Evolutionary conservation across 2,113 vertebrate species (phyloP).

Genomic region (Notiomystis cincta): DNA sequence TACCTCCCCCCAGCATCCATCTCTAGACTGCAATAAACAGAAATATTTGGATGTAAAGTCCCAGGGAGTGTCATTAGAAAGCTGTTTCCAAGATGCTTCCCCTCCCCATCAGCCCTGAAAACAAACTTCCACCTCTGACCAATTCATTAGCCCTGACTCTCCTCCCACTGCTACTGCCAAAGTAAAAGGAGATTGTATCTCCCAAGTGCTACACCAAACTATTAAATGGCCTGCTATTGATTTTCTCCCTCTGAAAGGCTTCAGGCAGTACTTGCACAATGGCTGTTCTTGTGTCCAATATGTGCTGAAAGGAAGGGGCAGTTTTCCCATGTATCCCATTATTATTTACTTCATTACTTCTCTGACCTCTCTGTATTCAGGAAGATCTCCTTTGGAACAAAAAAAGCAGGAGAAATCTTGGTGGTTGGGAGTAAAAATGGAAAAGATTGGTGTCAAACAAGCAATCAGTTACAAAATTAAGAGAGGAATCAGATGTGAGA

Average conservation of each 20-base stretch:
- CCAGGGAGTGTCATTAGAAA: background rate
- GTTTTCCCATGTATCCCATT: background rate
- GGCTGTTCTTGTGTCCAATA: background rate
- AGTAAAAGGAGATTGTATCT: background rate
- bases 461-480: background rate
- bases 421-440: background rate
- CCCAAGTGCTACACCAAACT: background rate
- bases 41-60: background rate
- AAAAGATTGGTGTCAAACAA: background rate
- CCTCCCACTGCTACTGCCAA: background rate
- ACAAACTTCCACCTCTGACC: background rate
- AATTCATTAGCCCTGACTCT: background rate
- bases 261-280: background rate
- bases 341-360: background rate
- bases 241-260: constrained; percentile 1
- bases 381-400: background rate
- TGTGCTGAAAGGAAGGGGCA: background rate
- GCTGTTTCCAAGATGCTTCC: background rate
- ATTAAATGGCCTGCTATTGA: background rate
- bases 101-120: background rate
- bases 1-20: background rate
- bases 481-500: background rate
- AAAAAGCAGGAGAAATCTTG: background rate
- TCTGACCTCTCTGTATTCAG: background rate
- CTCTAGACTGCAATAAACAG: background rate